Evolutionary conservation across 2,888 invertebrate species (phyloP).

Genomic region (Hydroisotoma schaefferi): DNA sequence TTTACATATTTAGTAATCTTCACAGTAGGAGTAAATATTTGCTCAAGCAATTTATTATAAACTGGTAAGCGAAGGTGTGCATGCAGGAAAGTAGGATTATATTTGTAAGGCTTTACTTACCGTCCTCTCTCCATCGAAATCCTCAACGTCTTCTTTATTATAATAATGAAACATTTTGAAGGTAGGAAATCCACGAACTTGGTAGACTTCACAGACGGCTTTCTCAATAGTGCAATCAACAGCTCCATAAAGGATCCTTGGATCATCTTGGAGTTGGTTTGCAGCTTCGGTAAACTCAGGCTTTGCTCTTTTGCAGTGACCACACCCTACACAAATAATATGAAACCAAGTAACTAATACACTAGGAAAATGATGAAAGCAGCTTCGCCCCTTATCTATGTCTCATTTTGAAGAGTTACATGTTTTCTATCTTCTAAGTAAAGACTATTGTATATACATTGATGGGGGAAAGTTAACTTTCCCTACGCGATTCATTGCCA

Average conservation of each 20-base stretch:
- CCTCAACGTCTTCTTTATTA: slow-evolving; percentile 61
- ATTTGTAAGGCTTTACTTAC: slow-evolving; percentile 53
- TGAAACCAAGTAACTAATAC: no score
- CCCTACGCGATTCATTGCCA: no score
- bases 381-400: no score
- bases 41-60: no score
- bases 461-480: no score
- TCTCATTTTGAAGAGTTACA: no score
- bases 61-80: no score
- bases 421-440: no score
- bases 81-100: background rate
- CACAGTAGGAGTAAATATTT: no score
- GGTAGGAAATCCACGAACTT: slow-evolving; percentile 79
- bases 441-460: no score
- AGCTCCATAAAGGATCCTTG: slow-evolving; percentile 73
- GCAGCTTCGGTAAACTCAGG: slow-evolving; percentile 76
- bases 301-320: slow-evolving; percentile 82
- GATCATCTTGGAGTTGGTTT: slow-evolving; percentile 68
- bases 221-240: slow-evolving; percentile 70
- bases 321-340: slow-evolving; percentile 90
- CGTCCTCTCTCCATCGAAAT: slow-evolving; percentile 71
- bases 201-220: slow-evolving; percentile 65
- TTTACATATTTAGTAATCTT: no score
- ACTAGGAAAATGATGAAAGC: no score
- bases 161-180: slow-evolving; percentile 80